Evolutionary conservation across 1,140 invertebrate species (phyloP), one percentile per base, ranked within the genome.

Genomic region (Lanistes nyassanus): DNA sequence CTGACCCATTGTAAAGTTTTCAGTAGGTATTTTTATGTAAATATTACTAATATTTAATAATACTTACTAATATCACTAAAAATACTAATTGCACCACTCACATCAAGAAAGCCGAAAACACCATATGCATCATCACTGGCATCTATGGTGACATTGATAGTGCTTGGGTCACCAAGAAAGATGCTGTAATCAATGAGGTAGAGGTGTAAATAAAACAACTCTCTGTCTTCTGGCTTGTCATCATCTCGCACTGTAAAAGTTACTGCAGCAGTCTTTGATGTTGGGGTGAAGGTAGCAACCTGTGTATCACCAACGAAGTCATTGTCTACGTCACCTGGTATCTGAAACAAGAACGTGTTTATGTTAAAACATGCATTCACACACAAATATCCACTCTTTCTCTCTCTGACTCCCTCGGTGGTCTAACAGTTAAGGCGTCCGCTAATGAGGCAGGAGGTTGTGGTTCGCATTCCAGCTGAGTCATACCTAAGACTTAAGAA

Each of bases 101-200:
- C 85, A 75, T 84, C 78, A 65, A 74, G 23, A 64, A 88, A 84
- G 42, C 80, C 78, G 74, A 88, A 87, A 7, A 86, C 81, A 64
- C 88, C 88, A 82, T 84, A 87, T 13, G 83, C 85, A 81, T 88
- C 85, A 82, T 89, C 88, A 77, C 85, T 89, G 51, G 87, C 85
- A 23, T 69, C 55, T 31, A 88, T 85, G 42, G 76, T 85, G 3
- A 88, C 80, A 21, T 72, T 75, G 19, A 83, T 79, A 11, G 75
- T 75, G 39, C 60, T 77, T 11, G 82, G 84, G 16, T 68, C 26
- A 2, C 68, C 82, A 5, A 84, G 76, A 2, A 37, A 81, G 73
- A 3, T 76, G 73, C 16, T 53, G 76, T 51, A 64, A 31, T 69
- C 79, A 1, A 83, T 71, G 0, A 82, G 69, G 23, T 74, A 58